Evolutionary conservation across 2,888 invertebrate species (phyloP).

Genomic region (Allolobophora icterica): DNA sequence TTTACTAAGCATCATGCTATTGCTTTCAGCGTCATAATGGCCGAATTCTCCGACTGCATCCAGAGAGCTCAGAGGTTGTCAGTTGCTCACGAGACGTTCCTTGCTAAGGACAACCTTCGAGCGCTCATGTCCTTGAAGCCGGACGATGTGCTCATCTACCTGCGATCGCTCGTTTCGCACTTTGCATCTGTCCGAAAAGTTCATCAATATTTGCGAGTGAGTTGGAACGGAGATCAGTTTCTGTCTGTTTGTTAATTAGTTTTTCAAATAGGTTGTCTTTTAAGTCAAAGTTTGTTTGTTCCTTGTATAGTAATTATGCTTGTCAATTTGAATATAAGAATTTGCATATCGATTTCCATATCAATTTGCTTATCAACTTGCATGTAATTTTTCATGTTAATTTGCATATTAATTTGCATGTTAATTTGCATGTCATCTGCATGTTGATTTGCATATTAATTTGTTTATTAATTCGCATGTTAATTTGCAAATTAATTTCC

Average conservation of each 20-base stretch:
- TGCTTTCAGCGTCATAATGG: constrained; percentile 56
- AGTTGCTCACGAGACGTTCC: constrained; percentile 54
- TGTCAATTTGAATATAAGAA: not conserved
- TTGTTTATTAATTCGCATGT: not conserved
- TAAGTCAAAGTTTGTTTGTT: too few relatives aligned
- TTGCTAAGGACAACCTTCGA: constrained; percentile 53
- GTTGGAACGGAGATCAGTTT: constrained; percentile 30
- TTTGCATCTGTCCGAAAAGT: constrained; percentile 59
- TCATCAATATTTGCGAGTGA: constrained; percentile 61
- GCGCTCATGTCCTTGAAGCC: constrained; percentile 53
- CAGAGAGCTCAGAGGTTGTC: constrained; percentile 59
- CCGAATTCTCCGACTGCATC: constrained; percentile 63
- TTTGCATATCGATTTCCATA: too few relatives aligned
- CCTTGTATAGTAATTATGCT: too few relatives aligned
- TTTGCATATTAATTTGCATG: not conserved
- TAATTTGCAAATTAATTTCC: not conserved
- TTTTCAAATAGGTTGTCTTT: not conserved
- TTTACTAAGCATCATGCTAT: too few relatives aligned
- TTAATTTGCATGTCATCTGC: not conserved
- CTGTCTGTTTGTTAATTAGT: not conserved
- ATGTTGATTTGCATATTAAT: not conserved
- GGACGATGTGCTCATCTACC: constrained; percentile 64
- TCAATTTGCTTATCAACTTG: not conserved
- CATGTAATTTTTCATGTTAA: not conserved
- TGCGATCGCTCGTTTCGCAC: constrained; percentile 63